phyloP scores from a whole-genome alignment of 2,113 vertebrate genomes.

The Mionectes macconnelli region DNA sequence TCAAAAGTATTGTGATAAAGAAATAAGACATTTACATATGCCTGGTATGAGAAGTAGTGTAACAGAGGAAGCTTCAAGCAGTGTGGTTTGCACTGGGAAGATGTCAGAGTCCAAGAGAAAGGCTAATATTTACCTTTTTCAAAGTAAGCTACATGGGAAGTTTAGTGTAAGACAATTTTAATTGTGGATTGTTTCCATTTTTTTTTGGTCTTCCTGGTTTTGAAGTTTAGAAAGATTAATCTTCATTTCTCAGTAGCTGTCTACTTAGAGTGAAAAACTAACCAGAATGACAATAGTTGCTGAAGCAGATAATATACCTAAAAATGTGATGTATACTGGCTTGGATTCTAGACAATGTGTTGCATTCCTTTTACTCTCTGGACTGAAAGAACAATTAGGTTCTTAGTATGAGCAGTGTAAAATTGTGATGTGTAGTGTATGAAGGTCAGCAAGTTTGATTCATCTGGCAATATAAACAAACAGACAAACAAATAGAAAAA shows the following conservation, averaged over 20 bases:
- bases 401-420: neutral
- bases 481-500: neutral
- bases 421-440: neutral
- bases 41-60: neutral
- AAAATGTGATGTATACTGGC: neutral
- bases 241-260: neutral
- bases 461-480: neutral
- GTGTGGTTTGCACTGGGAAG: neutral
- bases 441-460: neutral
- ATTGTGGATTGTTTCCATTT: neutral
- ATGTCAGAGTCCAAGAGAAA: slow-evolving; percentile 23
- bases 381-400: neutral
- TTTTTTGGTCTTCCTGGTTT: neutral
- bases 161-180: slow-evolving; percentile 31
- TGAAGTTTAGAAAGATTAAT: slow-evolving; percentile 31
- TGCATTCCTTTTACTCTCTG: neutral
- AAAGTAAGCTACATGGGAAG: slow-evolving; percentile 18
- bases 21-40: neutral
- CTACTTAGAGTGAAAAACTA: slow-evolving; percentile 24
- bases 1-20: neutral
- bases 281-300: neutral
- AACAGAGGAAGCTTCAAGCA: neutral
- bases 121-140: slow-evolving; percentile 30
- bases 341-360: neutral
- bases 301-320: slow-evolving; percentile 32